phyloP scores from a whole-genome alignment of 2,888 invertebrate genomes.

The Andricus quercusramuli region DNA sequence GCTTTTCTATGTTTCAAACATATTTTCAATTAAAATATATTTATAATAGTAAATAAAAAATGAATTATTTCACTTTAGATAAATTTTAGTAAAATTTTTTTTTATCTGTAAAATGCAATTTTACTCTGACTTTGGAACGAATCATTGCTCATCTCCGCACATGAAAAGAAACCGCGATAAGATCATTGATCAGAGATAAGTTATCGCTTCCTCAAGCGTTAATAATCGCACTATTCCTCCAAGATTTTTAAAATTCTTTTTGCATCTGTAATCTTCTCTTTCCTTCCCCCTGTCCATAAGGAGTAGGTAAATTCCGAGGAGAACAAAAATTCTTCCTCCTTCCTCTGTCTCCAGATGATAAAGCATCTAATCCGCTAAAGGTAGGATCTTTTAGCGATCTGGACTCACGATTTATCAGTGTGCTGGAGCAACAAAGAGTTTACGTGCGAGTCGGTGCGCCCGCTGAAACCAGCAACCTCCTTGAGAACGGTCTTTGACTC shows the following conservation, averaged over 20 bases:
- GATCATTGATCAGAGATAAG: constrained; percentile 2
- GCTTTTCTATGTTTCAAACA: no score
- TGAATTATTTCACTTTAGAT: no score
- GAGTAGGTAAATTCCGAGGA: background rate
- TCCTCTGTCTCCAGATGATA: constrained; percentile 25
- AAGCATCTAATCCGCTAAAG: constrained; percentile 30
- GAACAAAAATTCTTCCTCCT: background rate
- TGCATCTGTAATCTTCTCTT: constrained; percentile 3
- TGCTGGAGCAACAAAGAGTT: constrained; percentile 46
- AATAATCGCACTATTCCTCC: background rate
- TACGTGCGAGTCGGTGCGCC: constrained; percentile 48
- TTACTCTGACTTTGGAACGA: no score
- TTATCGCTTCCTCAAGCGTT: constrained; percentile 3
- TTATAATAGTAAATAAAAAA: no score
- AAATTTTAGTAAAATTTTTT: no score
- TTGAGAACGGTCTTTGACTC: constrained; percentile 79
- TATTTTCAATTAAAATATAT: no score
- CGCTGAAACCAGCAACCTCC: constrained; percentile 76
- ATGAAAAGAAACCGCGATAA: background rate
- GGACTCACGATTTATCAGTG: constrained; percentile 28
- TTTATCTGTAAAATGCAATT: no score
- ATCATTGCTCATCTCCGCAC: no score
- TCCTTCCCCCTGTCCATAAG: background rate
- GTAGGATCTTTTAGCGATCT: constrained; percentile 21
- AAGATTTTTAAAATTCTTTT: background rate